These are phyloP conservation scores for Chrysemys picta DNA, from an alignment of 2,113 vertebrate species.

Conservation along the genomic window DNA sequence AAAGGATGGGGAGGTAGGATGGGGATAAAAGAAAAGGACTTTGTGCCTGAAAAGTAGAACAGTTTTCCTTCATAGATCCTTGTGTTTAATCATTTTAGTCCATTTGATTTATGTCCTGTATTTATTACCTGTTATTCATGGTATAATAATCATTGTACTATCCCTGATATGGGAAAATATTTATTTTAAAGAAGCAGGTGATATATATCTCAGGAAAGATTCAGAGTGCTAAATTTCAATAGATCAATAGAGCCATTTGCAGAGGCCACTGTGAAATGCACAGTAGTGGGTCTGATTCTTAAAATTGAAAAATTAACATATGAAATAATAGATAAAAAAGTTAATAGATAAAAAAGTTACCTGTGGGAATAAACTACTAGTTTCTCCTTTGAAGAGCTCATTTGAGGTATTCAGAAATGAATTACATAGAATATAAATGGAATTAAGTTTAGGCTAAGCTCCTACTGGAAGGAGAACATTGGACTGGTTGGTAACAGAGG, in stretches of 20 bases:
- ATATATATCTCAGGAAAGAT: not conserved
- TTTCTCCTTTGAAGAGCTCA: not conserved
- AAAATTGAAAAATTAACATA: not conserved
- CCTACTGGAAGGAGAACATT: not conserved
- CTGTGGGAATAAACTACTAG: not conserved
- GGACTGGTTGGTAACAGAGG: not conserved
- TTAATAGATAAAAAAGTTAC: not conserved
- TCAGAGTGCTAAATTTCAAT: slow-evolving; percentile 10
- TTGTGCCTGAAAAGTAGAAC: not conserved
- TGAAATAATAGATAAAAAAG: not conserved
- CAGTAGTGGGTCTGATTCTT: not conserved
- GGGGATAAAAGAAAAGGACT: not conserved
- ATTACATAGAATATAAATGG: not conserved
- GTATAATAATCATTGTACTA: not conserved
- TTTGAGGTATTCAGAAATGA: not conserved
- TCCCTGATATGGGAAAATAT: not conserved
- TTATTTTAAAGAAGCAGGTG: not conserved
- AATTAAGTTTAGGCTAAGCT: not conserved
- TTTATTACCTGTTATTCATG: not conserved
- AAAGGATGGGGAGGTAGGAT: not conserved
- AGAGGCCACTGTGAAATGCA: not conserved
- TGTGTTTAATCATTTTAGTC: not conserved
- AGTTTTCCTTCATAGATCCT: not conserved
- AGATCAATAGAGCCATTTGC: not conserved
- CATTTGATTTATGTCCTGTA: not conserved